A percentile compares a stretch with the other conserved stretches of the same genome.
Conservation (phyloP, 2,113 vertebrate species). For the Plestiodon gilberti region DNA sequence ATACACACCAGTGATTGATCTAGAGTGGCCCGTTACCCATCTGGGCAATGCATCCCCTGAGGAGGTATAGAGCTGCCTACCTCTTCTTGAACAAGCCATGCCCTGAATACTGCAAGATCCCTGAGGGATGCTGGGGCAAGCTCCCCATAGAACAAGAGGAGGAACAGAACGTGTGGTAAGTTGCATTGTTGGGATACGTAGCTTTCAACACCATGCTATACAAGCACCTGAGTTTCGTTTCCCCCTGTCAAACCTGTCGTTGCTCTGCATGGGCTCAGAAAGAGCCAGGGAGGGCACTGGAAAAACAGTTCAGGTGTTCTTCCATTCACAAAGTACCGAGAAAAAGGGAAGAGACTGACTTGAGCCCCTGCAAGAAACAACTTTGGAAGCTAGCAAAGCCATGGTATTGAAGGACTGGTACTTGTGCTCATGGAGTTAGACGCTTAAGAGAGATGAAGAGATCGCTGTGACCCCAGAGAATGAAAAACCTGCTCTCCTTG, state of each 20-base stretch:
- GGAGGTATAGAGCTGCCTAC: not conserved
- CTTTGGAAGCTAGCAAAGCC: not conserved
- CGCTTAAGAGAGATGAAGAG: not conserved
- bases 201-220: not conserved
- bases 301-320: not conserved
- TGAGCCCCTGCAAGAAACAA: not conserved
- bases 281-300: not conserved
- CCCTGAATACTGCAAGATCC: not conserved
- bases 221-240: not conserved
- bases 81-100: not conserved
- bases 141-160: not conserved
- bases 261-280: not conserved
- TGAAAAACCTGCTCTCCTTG: not conserved
- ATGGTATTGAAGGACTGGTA: not conserved
- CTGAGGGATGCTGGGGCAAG: not conserved
- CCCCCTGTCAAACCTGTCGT: not conserved
- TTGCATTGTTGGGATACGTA: not conserved
- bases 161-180: not conserved
- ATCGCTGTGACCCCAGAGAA: too few relatives aligned
- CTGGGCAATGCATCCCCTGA: not conserved
- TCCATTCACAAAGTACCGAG: not conserved
- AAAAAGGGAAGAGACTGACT: not conserved
- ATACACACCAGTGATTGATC: not conserved
- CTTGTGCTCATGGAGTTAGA: not conserved
- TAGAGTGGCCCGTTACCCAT: conserved; percentile 9